Evolutionary conservation across 2,113 vertebrate genomes (phyloP).

Genomic region (Trichechus manatus): DNA sequence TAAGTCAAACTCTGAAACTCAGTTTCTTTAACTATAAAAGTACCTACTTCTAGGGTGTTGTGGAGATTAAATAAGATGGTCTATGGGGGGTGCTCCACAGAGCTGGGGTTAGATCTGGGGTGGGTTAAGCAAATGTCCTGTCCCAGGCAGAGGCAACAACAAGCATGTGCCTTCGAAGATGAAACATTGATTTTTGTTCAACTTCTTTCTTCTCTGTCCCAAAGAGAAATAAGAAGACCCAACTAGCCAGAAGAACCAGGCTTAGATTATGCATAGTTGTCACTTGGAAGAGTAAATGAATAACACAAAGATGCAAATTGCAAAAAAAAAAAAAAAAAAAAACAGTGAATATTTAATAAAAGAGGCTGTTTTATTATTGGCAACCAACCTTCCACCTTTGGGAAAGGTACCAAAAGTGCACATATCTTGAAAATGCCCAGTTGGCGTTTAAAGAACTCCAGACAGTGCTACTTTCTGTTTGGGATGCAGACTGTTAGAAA

Average conservation of each 20-base stretch:
- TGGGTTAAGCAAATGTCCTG: accelerated
- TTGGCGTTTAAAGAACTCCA: neutral
- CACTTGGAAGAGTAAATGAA: neutral
- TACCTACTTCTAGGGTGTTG: neutral
- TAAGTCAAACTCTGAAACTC: neutral
- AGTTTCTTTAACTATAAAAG: neutral
- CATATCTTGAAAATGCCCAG: neutral
- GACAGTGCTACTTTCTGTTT: neutral
- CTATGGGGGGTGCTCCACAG: neutral
- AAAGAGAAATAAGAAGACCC: neutral
- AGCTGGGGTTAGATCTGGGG: neutral
- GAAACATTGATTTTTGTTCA: neutral
- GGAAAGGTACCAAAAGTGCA: neutral
- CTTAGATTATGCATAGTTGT: neutral
- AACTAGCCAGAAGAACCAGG: neutral
- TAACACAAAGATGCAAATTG: neutral
- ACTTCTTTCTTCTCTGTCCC: neutral
- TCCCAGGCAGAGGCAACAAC: neutral
- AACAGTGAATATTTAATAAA: neutral
- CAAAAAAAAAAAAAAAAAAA: neutral
- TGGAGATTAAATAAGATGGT: neutral
- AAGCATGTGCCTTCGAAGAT: neutral
- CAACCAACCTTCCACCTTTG: neutral
- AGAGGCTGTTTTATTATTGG: neutral
- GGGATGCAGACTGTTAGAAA: neutral